Evolutionary conservation across 2,888 invertebrate genomes (phyloP), one percentile per base, ranked within the genome.

Genomic region (Himalopsyche tibetana): DNA sequence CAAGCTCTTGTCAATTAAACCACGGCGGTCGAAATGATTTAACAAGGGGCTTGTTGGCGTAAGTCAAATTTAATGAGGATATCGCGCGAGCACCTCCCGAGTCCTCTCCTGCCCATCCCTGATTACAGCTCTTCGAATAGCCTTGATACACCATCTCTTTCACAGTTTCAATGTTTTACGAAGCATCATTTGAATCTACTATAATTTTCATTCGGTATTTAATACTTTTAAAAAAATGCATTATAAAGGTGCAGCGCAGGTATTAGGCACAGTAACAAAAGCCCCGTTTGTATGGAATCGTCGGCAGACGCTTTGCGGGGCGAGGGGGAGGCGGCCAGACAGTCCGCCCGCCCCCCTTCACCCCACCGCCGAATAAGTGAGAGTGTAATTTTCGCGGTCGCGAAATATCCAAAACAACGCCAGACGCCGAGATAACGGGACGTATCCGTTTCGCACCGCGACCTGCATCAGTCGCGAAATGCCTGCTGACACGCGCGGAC

Each of bases 271-370:
- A 36, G 15, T 74, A 74, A 74, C 74, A 74, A 74, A 74, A 74
- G 74, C 74, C 74, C 74, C 12, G 74, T 74, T 28, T 12, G 36
- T 38, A 15, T 6, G 74, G 74, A 11, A 38, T 74, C 74, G 83
- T 81, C 74, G 42, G 63, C 15, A 38, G 38, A n/a, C 69, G 80
- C 17, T 55, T n/a, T 15, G 36, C 12, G 38, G 42, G 55, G 55
- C 11, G 80, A 12, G 55, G 51, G 38, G 56, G 84, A 82, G 86
- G 84, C 19, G 81, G 40, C 84, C 86, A 84, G 84, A 84, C 84
- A 19, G 79, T 12, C 36, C 84, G 9, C 9, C 80, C 79, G 19
- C 80, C 51, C 55, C 40, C 80, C 84, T 15, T 63, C 69, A 45
- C 83, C 36, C 55, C 55, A 40, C 86, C 84, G 63, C 74, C 45